Evolutionary conservation across 1,140 invertebrate genomes (phyloP), one percentile per base, ranked within the genome.

Genomic region (Zaprionus ornatus): DNA sequence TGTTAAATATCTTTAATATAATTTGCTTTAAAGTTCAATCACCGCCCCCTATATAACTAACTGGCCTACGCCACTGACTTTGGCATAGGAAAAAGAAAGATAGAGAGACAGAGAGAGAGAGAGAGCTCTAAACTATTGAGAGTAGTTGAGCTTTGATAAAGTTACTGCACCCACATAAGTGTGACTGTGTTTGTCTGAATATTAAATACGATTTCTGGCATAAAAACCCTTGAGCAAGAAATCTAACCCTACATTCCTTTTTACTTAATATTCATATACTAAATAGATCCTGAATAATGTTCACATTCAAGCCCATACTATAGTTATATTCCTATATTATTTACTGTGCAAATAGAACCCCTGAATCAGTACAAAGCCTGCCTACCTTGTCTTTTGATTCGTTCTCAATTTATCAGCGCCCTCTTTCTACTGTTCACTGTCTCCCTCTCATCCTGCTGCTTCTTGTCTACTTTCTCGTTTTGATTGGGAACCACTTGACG

Each of bases 401-500:
- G 7, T 61, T 35, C 60, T 32, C 17, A n/a, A 17, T 45, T 7
- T 40, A 40, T 40, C 37, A 40, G 37, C 15, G 13, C 15, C 37
- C 37, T 2, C 27, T 52, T 19, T 7, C 15, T 15, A 5, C 15
- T 15, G 15, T 15, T 40, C 17, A 0, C 42, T 48, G 17, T 12
- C n/a, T 3, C 3, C 9, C 19, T 12, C 19, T 12, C 45, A 50
- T 9, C 3, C 45, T 23, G 17, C 45, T 23, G 45, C 10, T 9
- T 4, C 45, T 50, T 50, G 40, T 45, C 40, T 50, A 50, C 45
- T 50, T 50, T 21, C 77, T 88, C 85, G 78, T 61, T 84, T 88
- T 88, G 84, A 88, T 88, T 90, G 84, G 79, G 72, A 88, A 79
- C 77, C 84, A 90, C 84, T 88, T 84, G 85, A 84, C 54, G 77